Evolutionary conservation across 2,113 vertebrate species (phyloP).

Genomic region (Campylorhamphus procurvoides): DNA sequence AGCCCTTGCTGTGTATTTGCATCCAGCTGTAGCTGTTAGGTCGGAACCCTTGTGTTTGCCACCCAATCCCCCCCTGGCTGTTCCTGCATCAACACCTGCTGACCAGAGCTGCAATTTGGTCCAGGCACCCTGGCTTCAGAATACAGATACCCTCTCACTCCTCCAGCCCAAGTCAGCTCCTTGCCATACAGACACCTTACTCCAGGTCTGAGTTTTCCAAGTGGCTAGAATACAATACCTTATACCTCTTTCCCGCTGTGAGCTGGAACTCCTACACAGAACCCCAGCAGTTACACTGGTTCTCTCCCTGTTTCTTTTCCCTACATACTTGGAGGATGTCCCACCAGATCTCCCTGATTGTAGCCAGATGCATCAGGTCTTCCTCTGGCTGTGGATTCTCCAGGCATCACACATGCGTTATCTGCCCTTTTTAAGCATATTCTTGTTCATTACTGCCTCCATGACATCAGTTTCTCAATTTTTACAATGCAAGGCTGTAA

Average conservation of each 20-base stretch:
- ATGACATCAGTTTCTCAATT: neutral
- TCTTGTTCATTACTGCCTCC: neutral
- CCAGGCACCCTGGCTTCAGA: neutral
- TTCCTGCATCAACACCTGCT: neutral
- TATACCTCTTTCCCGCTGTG: neutral
- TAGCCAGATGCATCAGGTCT: neutral
- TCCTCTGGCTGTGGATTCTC: neutral
- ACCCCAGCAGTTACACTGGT: neutral
- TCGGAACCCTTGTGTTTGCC: accelerated
- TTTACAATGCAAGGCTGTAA: neutral
- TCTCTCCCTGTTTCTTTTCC: neutral
- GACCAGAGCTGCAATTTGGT: neutral
- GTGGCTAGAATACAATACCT: neutral
- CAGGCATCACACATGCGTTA: neutral
- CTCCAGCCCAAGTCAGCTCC: neutral
- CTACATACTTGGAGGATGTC: neutral
- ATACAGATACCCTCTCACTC: neutral
- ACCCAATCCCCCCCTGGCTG: neutral
- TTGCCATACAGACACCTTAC: neutral
- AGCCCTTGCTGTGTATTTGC: neutral
- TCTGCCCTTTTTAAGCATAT: neutral
- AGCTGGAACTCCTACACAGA: neutral
- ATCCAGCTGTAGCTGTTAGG: neutral
- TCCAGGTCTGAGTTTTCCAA: neutral
- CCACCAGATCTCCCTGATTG: neutral